A percentile compares a stretch with the other conserved stretches of the same genome.
phyloP scores from a whole-genome alignment of 1,140 invertebrate genomes.

The Heterodera carotae region DNA sequence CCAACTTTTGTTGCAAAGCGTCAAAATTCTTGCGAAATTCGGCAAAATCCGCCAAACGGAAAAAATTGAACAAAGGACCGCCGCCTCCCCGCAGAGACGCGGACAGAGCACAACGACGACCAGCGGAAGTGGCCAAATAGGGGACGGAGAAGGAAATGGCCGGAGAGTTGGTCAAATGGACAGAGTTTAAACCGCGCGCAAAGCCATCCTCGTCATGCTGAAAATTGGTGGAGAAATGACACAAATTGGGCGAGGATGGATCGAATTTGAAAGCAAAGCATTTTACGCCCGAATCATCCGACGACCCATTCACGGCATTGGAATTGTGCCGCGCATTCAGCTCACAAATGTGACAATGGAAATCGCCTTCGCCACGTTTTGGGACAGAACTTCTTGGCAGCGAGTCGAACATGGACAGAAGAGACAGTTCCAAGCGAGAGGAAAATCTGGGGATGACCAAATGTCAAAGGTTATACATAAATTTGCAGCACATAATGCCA shows the following conservation, averaged over 20 bases:
- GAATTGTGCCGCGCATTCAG: constrained; percentile 26
- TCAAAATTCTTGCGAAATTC: constrained; percentile 18
- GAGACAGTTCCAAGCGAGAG: constrained; percentile 50
- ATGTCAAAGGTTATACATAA: not conserved
- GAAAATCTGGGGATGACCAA: constrained; percentile 33
- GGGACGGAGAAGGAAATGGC: constrained; percentile 82
- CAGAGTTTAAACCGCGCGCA: constrained; percentile 75
- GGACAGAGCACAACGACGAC: constrained; percentile 77
- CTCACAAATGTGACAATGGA: constrained; percentile 44
- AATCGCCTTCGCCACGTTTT: not conserved
- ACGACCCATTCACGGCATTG: not conserved
- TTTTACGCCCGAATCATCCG: not conserved
- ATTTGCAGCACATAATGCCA: not conserved
- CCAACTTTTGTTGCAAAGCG: constrained; percentile 4
- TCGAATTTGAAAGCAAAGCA: not conserved
- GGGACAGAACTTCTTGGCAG: constrained; percentile 10
- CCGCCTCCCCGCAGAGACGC: constrained; percentile 75
- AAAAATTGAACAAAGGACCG: constrained; percentile 74
- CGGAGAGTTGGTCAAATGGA: constrained; percentile 81
- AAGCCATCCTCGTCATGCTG: constrained; percentile 68
- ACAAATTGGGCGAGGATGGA: too few relatives aligned
- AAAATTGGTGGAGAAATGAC: constrained; percentile 2
- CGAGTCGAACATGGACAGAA: constrained; percentile 56
- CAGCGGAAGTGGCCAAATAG: constrained; percentile 82
- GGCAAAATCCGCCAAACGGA: constrained; percentile 18